Conservation (phyloP, 2,113 vertebrate genomes). For the Archocentrus centrarchus region DNA sequence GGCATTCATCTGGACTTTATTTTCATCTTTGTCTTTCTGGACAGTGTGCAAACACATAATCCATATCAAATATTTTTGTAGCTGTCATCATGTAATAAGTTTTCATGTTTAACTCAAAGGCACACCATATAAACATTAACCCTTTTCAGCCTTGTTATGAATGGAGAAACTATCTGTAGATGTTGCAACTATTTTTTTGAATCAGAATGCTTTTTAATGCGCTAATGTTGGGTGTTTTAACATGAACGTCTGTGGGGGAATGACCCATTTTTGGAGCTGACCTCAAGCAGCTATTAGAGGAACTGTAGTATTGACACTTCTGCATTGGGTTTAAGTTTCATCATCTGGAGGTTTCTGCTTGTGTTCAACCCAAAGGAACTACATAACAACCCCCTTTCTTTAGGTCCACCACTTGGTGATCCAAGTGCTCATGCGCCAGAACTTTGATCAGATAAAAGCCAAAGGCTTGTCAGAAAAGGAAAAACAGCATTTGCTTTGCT, state of each 20-base stretch:
- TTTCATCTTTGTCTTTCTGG: background rate
- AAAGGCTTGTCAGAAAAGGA: background rate
- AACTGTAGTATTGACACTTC: no score
- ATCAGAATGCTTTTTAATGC: no score
- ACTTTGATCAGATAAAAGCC: background rate
- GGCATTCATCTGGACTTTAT: background rate
- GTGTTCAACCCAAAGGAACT: background rate
- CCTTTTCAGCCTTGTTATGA: background rate
- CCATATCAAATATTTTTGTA: background rate
- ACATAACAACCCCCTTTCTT: background rate
- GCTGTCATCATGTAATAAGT: background rate
- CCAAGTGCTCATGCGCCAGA: background rate
- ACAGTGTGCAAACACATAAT: background rate
- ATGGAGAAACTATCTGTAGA: background rate
- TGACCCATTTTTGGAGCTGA: background rate
- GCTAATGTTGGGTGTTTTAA: background rate
- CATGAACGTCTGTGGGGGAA: background rate
- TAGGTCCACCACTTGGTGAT: background rate
- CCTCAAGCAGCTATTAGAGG: background rate
- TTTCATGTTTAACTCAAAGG: background rate
- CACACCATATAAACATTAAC: background rate
- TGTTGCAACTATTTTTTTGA: background rate
- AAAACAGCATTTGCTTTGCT: background rate
- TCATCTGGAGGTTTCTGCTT: background rate
- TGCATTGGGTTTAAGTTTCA: background rate